phyloP scores from a whole-genome alignment of 2,113 vertebrate genomes.

The Boulengeromyrus knoepffleri region DNA sequence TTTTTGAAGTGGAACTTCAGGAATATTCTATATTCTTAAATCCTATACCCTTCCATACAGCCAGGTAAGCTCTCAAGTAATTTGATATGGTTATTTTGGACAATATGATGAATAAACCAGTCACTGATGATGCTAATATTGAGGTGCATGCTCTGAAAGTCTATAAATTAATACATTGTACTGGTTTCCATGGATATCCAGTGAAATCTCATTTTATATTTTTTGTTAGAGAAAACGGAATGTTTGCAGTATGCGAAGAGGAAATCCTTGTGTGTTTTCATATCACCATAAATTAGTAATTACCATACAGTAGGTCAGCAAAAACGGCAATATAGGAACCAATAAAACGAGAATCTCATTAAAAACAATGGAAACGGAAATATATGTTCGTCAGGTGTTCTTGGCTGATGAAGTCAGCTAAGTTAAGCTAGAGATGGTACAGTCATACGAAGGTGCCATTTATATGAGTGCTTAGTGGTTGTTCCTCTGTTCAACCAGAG shows the following conservation, averaged over 20 bases:
- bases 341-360: not conserved
- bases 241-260: not conserved
- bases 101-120: not conserved
- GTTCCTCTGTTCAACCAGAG: not conserved
- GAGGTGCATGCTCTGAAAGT: not conserved
- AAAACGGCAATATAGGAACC: not conserved
- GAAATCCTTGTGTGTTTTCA: not conserved
- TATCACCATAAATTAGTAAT: not conserved
- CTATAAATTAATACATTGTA: not conserved
- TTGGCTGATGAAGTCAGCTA: not conserved
- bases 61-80: not conserved
- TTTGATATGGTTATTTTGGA: not conserved
- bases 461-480: not conserved
- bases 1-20: not conserved
- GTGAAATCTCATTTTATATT: not conserved
- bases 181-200: not conserved
- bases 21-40: not conserved
- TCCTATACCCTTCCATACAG: not conserved
- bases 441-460: not conserved
- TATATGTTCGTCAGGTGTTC: not conserved
- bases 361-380: not conserved
- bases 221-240: not conserved
- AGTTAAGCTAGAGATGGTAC: not conserved
- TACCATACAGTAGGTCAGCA: not conserved
- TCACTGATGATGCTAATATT: not conserved